phyloP scores from a whole-genome alignment of 2,113 vertebrate genomes.

The Tautogolabrus adspersus region DNA sequence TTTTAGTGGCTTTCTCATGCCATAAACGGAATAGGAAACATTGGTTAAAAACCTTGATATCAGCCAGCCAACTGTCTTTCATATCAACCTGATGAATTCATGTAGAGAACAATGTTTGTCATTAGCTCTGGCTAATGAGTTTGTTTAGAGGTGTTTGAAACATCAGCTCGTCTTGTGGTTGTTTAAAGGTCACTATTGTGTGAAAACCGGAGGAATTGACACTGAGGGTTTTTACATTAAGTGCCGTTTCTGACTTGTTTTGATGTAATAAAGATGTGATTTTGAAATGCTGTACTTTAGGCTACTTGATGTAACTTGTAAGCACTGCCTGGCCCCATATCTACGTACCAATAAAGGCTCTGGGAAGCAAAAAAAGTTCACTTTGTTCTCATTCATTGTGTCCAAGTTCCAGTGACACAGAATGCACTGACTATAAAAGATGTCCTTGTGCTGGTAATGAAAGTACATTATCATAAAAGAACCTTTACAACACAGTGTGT shows the following conservation, averaged over 20 bases:
- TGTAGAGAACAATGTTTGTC: conserved; percentile 58
- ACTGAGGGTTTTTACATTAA: conserved; percentile 52
- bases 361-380: conserved; percentile 55
- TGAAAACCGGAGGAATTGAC: conserved; percentile 25
- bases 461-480: conserved; percentile 26
- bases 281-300: conserved; percentile 76
- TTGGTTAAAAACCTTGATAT: conserved; percentile 25
- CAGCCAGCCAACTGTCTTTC: conserved; percentile 42
- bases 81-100: conserved; percentile 55
- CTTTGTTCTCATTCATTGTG: conserved; percentile 52
- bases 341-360: conserved; percentile 79
- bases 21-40: conserved; percentile 11
- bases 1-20: conserved; percentile 30
- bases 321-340: conserved; percentile 76
- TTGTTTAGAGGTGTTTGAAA: conserved; percentile 44
- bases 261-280: conserved; percentile 72
- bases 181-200: conserved; percentile 54
- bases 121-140: conserved; percentile 39
- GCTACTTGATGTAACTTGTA: conserved; percentile 76
- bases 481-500: conserved; percentile 12
- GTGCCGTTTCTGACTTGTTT: conserved; percentile 73
- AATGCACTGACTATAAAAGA: conserved; percentile 16
- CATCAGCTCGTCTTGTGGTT: conserved; percentile 65
- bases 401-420: conserved; percentile 34
- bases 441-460: conserved; percentile 16